Conservation (phyloP, 2,113 vertebrate species). For the Hylia prasina region DNA sequence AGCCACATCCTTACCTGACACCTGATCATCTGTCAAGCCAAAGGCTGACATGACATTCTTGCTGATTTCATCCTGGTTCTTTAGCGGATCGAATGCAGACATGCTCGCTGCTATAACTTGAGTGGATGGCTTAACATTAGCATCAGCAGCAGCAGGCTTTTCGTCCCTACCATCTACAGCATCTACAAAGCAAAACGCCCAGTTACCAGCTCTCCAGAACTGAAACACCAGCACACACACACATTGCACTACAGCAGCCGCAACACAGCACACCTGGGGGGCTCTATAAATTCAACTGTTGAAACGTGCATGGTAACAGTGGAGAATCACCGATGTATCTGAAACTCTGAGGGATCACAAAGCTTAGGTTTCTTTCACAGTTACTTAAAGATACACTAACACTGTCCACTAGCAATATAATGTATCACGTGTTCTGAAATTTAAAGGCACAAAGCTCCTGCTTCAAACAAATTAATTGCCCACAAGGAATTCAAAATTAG, state of each 20-base stretch:
- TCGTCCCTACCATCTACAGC: conserved; percentile 84
- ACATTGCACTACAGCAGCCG: not conserved
- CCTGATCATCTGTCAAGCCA: conserved; percentile 91
- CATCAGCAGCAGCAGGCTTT: conserved; percentile 81
- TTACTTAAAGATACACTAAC: not conserved
- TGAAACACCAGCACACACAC: not conserved
- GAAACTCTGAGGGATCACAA: not conserved
- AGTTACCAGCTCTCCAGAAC: not conserved
- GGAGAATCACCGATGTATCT: not conserved
- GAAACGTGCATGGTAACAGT: not conserved
- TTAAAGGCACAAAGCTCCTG: not conserved
- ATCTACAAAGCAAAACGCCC: conserved; percentile 66
- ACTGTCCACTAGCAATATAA: not conserved
- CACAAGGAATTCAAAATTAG: not conserved
- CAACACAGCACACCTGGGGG: not conserved
- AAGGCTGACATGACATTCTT: conserved; percentile 98
- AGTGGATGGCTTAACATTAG: conserved; percentile 82
- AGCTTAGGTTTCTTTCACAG: not conserved
- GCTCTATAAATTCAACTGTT: not conserved
- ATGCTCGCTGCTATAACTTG: conserved; percentile 97
- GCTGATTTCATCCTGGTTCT: conserved; percentile 97
- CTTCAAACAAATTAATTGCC: not conserved
- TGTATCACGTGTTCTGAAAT: not conserved
- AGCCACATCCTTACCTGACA: conserved; percentile 78
- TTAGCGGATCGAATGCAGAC: conserved; percentile 97